Evolutionary conservation across 1,140 invertebrate genomes (phyloP), one percentile per base, ranked within the genome.

Genomic region (Trypoxylus dichotomus): DNA sequence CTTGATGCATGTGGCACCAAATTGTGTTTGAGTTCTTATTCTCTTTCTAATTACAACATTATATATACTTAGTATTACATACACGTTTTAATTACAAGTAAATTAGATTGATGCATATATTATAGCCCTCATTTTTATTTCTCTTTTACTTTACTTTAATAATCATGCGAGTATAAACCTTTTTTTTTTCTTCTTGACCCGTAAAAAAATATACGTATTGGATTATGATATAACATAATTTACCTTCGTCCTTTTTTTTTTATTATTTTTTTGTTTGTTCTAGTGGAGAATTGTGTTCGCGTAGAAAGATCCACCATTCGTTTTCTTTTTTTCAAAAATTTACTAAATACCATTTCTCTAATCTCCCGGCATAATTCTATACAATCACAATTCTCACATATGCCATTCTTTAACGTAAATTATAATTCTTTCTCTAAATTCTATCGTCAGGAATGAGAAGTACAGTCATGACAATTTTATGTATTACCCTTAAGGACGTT

Each of bases 191-290:
- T 68, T 27, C 24, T 29, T 3, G 10, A 68, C 11, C 27, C 19
- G 60, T 68, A 68, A 68, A 68, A 68, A 68, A 68, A 68, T 68
- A 68, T 68, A 68, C 60, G 24, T 68, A 68, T 68, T 13, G 25
- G 24, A 68, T 68, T 68, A 68, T 27, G 60, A 24, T 68, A 68
- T 24, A 29, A 27, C 25, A 68, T 68, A 68, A 37, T 54, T 54
- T 54, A 54, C 19, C 19, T 54, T 43, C 42, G 10, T n/a, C 5
- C 5, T 58, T 58, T 58, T 58, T 68, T 68, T 27, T 68, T 27
- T 68, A 7, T 8, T 68, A 27, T 68, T 19, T 29, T 68, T 15
- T 27, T 3, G 47, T 7, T n/a, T 3, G 24, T 68, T 25, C 19
- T 27, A 27, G 24, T 68, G 10, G 15, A 24, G 60, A 68, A 27